Evolutionary conservation across 2,113 vertebrate genomes (phyloP), one percentile per base, ranked within the genome.

Genomic region (Dipodomys spectabilis): DNA sequence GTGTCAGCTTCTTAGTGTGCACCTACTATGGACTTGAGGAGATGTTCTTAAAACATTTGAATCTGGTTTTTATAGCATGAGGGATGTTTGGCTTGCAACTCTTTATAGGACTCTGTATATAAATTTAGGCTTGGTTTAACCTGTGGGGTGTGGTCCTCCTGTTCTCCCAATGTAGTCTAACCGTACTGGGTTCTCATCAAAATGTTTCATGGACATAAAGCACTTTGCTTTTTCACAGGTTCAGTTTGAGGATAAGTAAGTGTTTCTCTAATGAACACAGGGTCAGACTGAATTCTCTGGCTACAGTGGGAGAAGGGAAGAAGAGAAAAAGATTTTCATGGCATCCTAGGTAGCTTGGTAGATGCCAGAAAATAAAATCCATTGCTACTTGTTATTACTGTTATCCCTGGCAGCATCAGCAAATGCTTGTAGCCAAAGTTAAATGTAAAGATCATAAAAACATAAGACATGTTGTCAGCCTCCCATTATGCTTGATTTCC

Each of bases 241-340:
- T 93, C 35, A 97, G 77, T 78, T 93, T 18, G 78, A 75, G 49
- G 77, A 6, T 77, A 78, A 77, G 25, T 88, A 18, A 68, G 60
- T 1, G 39, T n/a, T 60, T 88, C 62, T 71, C 19, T 39, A 35
- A 62, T 83, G 16, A 77, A 67, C 62, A 81, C 57, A 74, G 27
- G 18, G 19, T 86, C 60, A 90, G 81, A 60, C 20, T 23, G 57
- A 68, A 78, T 92, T 93, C 23, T 87, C n/a, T 95, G 84, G 65
- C 67, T 71, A 45, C 6, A 60, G 85, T 96, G 95, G 94, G 93
- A 96, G 95, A 96, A 97, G 93, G 95, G 90, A 95, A 94, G 90
- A 94, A 83, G 62, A 91, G 45, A 44, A 60, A 86, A 88, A 49
- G 19, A 83, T 96, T 82, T 87, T 92, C 67, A 82, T 93, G 86